Conservation (phyloP, 2,888 invertebrate species). For the Sminthurides aquaticus region DNA sequence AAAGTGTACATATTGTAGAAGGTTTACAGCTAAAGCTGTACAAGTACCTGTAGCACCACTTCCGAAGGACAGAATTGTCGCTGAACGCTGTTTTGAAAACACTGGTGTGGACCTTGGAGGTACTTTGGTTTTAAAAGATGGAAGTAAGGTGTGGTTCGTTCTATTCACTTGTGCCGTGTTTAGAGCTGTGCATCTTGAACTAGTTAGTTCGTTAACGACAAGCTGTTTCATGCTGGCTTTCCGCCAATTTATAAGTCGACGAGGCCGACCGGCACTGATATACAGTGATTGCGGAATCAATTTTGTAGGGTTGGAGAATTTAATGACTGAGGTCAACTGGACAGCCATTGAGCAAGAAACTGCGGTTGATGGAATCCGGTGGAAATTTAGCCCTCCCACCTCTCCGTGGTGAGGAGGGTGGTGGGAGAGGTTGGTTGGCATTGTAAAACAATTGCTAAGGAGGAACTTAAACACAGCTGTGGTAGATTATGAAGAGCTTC, state of each 20-base stretch:
- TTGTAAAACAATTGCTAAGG: too few species aligned
- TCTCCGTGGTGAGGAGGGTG: slow-evolving; percentile 2
- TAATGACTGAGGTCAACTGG: not conserved
- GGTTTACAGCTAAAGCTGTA: not conserved
- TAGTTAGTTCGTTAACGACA: not conserved
- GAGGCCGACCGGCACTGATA: not conserved
- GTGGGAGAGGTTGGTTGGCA: too few species aligned
- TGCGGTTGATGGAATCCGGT: not conserved
- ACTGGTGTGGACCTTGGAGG: not conserved
- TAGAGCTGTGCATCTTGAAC: not conserved
- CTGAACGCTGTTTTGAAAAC: not conserved
- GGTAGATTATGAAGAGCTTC: too few species aligned
- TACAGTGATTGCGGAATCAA: not conserved
- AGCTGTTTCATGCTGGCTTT: not conserved
- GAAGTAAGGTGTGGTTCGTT: not conserved
- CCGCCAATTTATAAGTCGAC: not conserved
- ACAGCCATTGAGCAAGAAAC: not conserved
- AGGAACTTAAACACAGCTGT: too few species aligned
- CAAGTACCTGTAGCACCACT: not conserved
- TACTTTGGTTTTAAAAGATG: not conserved
- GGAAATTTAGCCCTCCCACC: not conserved
- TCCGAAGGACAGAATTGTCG: not conserved
- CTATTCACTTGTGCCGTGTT: not conserved
- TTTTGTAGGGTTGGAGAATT: not conserved
- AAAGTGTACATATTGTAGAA: not conserved